These are phyloP conservation scores for Odontomachus brunneus DNA, from an alignment of 1,140 invertebrate genomes.

Conservation along the genomic window DNA sequence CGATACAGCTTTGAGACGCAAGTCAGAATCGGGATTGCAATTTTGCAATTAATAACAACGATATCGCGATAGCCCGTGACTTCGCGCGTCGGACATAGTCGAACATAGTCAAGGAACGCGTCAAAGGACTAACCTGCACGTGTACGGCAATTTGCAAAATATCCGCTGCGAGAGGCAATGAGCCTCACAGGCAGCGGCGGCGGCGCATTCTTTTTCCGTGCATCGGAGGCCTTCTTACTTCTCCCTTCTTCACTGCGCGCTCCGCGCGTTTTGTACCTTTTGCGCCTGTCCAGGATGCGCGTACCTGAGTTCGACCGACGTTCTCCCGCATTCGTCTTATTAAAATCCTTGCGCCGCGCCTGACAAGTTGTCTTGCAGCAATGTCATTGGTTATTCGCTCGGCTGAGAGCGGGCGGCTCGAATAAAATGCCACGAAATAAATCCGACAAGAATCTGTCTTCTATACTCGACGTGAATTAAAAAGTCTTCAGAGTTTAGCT, in stretches of 20 bases:
- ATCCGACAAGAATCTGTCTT: constrained; percentile 47
- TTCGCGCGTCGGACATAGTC: neutral
- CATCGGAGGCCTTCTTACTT: constrained; percentile 19
- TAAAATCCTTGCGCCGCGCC: constrained; percentile 51
- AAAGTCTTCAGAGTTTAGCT: constrained; percentile 13
- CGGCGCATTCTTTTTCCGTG: constrained; percentile 21
- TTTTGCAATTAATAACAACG: too few species aligned
- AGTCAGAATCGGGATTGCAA: too few species aligned
- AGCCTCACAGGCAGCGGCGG: neutral
- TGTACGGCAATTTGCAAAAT: constrained; percentile 25
- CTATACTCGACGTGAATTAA: constrained; percentile 4
- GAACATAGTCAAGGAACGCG: constrained; percentile 20
- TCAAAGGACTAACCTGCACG: constrained; percentile 21
- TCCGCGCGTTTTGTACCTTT: constrained; percentile 29
- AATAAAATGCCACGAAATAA: constrained; percentile 23
- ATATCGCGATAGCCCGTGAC: neutral
- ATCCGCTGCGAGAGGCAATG: constrained; percentile 23
- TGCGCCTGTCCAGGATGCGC: constrained; percentile 25
- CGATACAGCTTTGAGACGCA: too few species aligned
- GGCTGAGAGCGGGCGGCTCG: neutral
- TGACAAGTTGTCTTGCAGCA: constrained; percentile 61
- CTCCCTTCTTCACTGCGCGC: neutral
- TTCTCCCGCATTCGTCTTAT: constrained; percentile 37
- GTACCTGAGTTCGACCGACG: neutral
- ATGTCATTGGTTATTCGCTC: constrained; percentile 52